phyloP scores from a whole-genome alignment of 1,140 invertebrate genomes.

The Panagrolaimus sp. region DNA sequence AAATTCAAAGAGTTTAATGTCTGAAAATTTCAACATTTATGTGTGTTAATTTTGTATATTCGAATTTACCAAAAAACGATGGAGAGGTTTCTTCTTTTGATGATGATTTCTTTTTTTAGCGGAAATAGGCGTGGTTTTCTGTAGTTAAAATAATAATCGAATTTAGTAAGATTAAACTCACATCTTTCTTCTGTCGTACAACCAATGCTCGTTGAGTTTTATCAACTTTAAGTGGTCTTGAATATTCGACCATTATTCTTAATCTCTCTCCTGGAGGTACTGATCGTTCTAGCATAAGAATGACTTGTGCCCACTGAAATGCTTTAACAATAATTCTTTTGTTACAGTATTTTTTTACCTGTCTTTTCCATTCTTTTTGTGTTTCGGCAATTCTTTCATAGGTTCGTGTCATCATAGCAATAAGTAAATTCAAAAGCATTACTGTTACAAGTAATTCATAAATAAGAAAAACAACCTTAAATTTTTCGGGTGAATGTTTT shows the following conservation, averaged over 20 bases:
- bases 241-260: constrained; percentile 77
- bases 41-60: neutral
- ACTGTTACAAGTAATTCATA: constrained; percentile 93
- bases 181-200: constrained; percentile 59
- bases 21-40: neutral
- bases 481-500: neutral
- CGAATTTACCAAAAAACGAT: neutral
- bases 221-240: constrained; percentile 85
- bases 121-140: neutral
- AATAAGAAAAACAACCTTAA: constrained; percentile 77
- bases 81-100: neutral
- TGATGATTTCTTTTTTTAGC: neutral
- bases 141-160: neutral
- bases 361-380: constrained; percentile 90
- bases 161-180: neutral
- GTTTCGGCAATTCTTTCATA: constrained; percentile 88
- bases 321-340: neutral
- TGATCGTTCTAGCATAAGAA: constrained; percentile 86
- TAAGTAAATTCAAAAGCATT: constrained; percentile 89
- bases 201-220: constrained; percentile 71
- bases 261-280: constrained; percentile 77
- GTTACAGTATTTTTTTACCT: constrained; percentile 64
- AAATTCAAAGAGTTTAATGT: neutral
- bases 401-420: constrained; percentile 98
- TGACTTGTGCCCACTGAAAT: constrained; percentile 83